Conservation (phyloP, 92 coral and sea anemone species). For the Meandrina meandrites region DNA sequence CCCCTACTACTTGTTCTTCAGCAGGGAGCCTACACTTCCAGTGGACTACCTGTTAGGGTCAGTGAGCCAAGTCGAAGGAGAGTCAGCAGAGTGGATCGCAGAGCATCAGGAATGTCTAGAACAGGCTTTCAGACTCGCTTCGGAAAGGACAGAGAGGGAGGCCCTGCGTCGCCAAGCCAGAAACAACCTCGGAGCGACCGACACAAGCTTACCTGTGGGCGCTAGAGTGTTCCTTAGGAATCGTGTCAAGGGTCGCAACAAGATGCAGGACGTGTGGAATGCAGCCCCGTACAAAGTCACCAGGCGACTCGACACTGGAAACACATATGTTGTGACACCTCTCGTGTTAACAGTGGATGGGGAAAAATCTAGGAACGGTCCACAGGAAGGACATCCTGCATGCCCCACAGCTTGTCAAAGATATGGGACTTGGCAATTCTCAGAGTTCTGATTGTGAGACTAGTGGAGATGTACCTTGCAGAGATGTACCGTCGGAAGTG, state of each 20-base stretch:
- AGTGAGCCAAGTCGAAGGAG: constrained; percentile 16
- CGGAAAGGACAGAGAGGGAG: constrained; percentile 59
- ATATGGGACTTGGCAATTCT: background rate
- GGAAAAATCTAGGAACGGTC: constrained; percentile 37
- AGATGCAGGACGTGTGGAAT: constrained; percentile 68
- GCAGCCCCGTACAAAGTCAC: constrained; percentile 60
- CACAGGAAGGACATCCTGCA: constrained; percentile 47
- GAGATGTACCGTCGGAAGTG: background rate
- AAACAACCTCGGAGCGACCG: constrained; percentile 48
- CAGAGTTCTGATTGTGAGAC: background rate
- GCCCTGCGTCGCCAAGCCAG: constrained; percentile 50
- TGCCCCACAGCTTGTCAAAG: constrained; percentile 33
- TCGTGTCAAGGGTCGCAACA: constrained; percentile 56
- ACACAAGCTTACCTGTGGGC: constrained; percentile 56
- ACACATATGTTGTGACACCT: constrained; percentile 60
- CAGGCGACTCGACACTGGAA: constrained; percentile 46
- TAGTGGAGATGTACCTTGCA: background rate
- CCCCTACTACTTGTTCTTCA: constrained; percentile 44
- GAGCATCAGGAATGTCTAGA: constrained; percentile 57
- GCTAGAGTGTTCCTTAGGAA: constrained; percentile 68
- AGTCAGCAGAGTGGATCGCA: constrained; percentile 53
- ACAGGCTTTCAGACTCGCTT: constrained; percentile 60
- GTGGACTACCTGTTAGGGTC: constrained; percentile 40
- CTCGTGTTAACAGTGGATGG: constrained; percentile 9
- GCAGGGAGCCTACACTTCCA: constrained; percentile 52